A percentile compares a stretch with the other conserved stretches of the same genome.
Evolutionary conservation across 2,797 vertebrate species (phyloP).

Genomic region (Distichodus sexfasciatus): DNA sequence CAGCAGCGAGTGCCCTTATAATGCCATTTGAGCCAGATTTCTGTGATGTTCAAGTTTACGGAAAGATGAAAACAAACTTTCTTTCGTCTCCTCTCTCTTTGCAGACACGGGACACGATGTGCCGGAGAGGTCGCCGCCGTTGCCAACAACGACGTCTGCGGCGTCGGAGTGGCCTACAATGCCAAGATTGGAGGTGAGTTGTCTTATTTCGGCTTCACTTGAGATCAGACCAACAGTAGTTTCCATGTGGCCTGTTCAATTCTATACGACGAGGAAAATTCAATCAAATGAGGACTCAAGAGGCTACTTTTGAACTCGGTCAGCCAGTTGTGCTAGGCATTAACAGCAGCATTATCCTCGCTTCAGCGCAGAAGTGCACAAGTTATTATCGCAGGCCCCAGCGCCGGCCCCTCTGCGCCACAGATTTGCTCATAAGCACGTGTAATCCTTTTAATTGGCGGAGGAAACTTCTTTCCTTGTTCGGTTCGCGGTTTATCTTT

Average conservation of each 20-base stretch:
- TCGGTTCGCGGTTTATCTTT: constrained; percentile 42
- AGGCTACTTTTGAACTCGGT: neutral
- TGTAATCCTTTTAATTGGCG: constrained; percentile 54
- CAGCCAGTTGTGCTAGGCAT: neutral
- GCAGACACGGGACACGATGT: constrained; percentile 91
- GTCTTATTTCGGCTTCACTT: neutral
- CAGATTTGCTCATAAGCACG: constrained; percentile 41
- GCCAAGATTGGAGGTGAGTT: constrained; percentile 85
- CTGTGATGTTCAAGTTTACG: neutral
- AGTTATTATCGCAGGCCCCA: neutral
- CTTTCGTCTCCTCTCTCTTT: constrained; percentile 26
- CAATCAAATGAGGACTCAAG: neutral
- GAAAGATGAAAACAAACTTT: neutral
- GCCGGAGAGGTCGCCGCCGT: constrained; percentile 93
- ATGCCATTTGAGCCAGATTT: neutral
- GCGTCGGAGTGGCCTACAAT: constrained; percentile 92
- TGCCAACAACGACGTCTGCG: constrained; percentile 94
- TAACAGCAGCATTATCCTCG: constrained; percentile 11
- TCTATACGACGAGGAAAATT: neutral
- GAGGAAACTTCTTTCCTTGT: constrained; percentile 46
- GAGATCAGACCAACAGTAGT: neutral
- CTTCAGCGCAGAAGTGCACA: constrained; percentile 15
- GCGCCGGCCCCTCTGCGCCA: neutral
- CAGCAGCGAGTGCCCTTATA: neutral
- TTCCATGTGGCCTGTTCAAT: neutral